Evolutionary conservation across 2,113 vertebrate genomes (phyloP), one percentile per base, ranked within the genome.

Genomic region (Melanotaenia duboulayi): DNA sequence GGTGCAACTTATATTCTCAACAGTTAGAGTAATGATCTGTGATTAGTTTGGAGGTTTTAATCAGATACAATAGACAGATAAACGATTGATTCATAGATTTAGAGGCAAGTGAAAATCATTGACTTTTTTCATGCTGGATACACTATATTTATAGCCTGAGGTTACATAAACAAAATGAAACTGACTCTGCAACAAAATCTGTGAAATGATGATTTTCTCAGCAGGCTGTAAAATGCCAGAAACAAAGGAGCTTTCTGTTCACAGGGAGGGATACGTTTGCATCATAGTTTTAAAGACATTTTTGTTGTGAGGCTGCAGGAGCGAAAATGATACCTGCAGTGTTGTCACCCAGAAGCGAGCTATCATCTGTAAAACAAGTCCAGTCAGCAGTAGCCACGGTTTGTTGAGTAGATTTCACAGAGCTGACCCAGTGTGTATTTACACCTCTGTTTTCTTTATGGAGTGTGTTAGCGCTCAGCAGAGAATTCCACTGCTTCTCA

Each of bases 371-470:
- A 6, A 22, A 44, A 22, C 22, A 3, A 14, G 42, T 32, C n/a
- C 13, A 48, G 59, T 46, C 22, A 58, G 46, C 40, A 52, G 70
- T 60, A 42, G 14, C 19, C 7, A 5, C 0, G 1, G 50, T 65
- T 64, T 76, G 62, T 63, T 11, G 24, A 61, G 39, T 39, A 19
- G 72, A 62, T 76, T 84, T 71, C 76, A 58, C 52, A 76, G 60
- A 75, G 52, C 73, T 22, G 44, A 55, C 62, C 46, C 51, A 6
- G 63, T 68, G 55, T 79, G 59, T 64, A 71, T 86, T 86, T 78
- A 80, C 88, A 84, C 85, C 81, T 84, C 80, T 83, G 83, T 84
- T 84, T 86, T 79, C 37, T 92, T 90, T 85, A 81, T 75, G 80
- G 59, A 69, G 81, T 78, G 81, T 84, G 87, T 88, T 85, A 79